Evolutionary conservation across 2,888 invertebrate species (phyloP), one percentile per base, ranked within the genome.

Genomic region (Encarsia formosa): DNA sequence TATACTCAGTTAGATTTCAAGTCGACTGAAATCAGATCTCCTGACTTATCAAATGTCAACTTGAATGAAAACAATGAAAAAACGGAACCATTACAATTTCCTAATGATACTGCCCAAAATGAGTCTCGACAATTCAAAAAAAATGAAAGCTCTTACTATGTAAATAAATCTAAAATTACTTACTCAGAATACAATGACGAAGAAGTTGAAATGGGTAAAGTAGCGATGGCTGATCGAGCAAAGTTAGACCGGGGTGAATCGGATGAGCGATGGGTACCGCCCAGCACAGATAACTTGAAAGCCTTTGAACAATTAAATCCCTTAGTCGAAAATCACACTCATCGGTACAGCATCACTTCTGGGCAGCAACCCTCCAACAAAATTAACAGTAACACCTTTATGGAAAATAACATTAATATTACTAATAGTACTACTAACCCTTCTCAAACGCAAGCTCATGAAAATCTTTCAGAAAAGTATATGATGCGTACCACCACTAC

Each of bases 261-360:
- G 3, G 82, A 82, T 60, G 83, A 83, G 63, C 71, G 82, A 54
- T 84, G 83, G 83, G 81, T 83, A 13, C 82, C 83, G 16, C 82
- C 83, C 2, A 79, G 79, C 60, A 75, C 76, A 18, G 74, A 75
- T 2, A 67, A 58, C 16, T 71, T 73, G 50, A 69, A 70, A 59
- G 64, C 68, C 4, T 65, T 63, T 37, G 71, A 70, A 26, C 68
- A 63, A 22, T 29, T 72, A 8, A 69, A 64, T 53, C 65, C 69
- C 40, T 57, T 72, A 3, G 68, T 71, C 49, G 72, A 73, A 16
- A 67, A 65, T 24, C 73, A 73, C 47, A 68, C 68, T 56, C 72
- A 72, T 53, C 66, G 73, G 52, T 73, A 71, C 44, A 57, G 55
- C 9, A 15, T 52, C 3, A 35, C 39, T 5, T 8, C 29, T 9